These are phyloP conservation scores for Sapayoa aenigma DNA, from an alignment of 2,113 vertebrate genomes.

Conservation along the genomic window DNA sequence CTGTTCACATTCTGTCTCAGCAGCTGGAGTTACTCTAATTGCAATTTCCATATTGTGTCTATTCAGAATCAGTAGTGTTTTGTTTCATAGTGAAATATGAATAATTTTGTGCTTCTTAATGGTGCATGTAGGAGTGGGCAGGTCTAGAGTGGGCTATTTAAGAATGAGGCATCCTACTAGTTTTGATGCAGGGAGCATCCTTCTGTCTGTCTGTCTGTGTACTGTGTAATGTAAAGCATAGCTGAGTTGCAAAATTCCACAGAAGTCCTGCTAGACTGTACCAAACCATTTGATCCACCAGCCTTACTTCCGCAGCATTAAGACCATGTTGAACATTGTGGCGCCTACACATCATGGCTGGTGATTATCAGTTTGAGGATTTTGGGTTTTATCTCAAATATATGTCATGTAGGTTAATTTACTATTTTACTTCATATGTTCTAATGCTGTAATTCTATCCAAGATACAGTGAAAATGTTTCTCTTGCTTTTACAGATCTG, in stretches of 20 bases:
- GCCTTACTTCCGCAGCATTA: background rate
- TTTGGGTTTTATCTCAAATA: background rate
- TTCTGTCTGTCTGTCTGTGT: rapidly evolving
- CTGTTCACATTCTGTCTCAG: background rate
- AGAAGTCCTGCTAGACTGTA: background rate
- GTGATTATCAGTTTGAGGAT: rapidly evolving
- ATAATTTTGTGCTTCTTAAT: background rate
- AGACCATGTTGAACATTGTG: background rate
- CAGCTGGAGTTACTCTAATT: background rate
- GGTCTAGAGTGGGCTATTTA: background rate
- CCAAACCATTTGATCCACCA: background rate
- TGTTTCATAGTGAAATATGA: background rate
- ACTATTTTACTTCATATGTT: background rate
- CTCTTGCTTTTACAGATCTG: background rate
- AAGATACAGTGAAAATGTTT: background rate
- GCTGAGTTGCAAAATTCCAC: background rate
- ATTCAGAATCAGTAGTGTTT: background rate
- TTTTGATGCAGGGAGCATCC: background rate
- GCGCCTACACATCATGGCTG: rapidly evolving
- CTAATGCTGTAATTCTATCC: background rate
- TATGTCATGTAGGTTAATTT: rapidly evolving
- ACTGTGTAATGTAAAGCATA: rapidly evolving
- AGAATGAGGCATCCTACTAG: background rate
- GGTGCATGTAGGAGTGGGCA: background rate
- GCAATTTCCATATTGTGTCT: background rate